Base-by-base conservation (phyloP, 2,888 invertebrate genomes). In the Nasonia oneida region DNA sequence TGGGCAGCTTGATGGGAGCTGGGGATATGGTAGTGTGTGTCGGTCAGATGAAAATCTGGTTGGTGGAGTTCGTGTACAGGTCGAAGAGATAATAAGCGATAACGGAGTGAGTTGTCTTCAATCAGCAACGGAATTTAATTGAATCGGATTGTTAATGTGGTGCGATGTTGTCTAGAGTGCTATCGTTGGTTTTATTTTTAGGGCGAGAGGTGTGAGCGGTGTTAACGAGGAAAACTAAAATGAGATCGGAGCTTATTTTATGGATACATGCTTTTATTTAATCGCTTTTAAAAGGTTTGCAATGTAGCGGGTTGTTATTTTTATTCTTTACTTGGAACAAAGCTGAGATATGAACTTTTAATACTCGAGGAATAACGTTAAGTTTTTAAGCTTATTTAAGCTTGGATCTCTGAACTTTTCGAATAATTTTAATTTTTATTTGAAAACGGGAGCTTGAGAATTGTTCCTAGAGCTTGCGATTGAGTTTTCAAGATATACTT, bases 71-170 rank as follows among this genome's bases (percentile, higher is more conserved):
- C 29, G 67, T 29, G 29, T 29, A 33, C 29, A 4, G 29, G 18
- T 71, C 15, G 39, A n/a, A 61, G n/a, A 57, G 39, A 77, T 77
- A 57, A 37, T 39, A 39, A 39, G 37, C 76, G 57, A 57, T 77
- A 67, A 67, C 10, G 8, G 42, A 71, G 42, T 39, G n/a, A 18
- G n/a, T 37, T 39, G 71, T n/a, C n/a, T 71, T 71, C 42, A n/a
- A 39, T 10, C 71, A 18, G n/a, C n/a, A 6, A 39, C 0, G 18
- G 18, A 37, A n/a, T 39, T 37, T 8, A 39, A 18, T 39, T 18
- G 33, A 18, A 42, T 71, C 6, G 37, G n/a, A 15, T 29, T 33
- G 37, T 18, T 70, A 37, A 33, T 29, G 8, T 3, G 12, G 67
- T 12, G 14, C 33, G 29, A 23, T 33, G 8, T 33, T 29, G 23